These are phyloP conservation scores for Glareola pratincola DNA, from an alignment of 2,113 vertebrate species.

Conservation along the genomic window DNA sequence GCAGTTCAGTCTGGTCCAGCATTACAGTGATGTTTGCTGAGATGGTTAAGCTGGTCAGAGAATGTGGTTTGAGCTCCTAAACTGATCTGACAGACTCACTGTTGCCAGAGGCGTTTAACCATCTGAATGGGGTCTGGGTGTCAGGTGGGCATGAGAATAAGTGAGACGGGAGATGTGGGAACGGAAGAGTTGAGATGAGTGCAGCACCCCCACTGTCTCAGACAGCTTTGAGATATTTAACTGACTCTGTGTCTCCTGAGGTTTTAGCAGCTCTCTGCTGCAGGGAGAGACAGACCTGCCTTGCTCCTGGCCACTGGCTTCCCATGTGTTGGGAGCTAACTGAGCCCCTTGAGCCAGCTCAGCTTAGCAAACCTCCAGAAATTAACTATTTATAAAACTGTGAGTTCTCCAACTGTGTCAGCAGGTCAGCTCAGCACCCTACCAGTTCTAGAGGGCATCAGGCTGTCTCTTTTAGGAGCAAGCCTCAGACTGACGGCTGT, in stretches of 20 bases:
- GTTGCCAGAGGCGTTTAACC: neutral
- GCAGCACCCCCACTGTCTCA: neutral
- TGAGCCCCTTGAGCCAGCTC: neutral
- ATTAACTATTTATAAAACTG: neutral
- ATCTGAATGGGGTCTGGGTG: neutral
- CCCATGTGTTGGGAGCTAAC: neutral
- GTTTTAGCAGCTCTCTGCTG: neutral
- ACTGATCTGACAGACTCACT: neutral
- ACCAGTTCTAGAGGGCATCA: neutral
- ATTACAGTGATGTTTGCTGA: neutral
- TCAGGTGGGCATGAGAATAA: neutral
- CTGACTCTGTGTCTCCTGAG: neutral
- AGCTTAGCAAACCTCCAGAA: neutral
- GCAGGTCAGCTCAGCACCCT: neutral
- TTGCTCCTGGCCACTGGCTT: neutral
- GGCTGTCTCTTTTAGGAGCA: neutral
- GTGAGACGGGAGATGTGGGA: neutral
- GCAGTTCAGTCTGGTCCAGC: neutral
- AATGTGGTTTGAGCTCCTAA: neutral
- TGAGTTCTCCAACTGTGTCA: neutral
- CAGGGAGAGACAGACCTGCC: neutral
- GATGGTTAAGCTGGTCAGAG: neutral
- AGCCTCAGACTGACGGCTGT: neutral
- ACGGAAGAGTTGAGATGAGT: neutral
- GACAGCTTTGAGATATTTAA: neutral